phyloP scores from a whole-genome alignment of 2,888 invertebrate genomes.

The Tenthredo mesomela region DNA sequence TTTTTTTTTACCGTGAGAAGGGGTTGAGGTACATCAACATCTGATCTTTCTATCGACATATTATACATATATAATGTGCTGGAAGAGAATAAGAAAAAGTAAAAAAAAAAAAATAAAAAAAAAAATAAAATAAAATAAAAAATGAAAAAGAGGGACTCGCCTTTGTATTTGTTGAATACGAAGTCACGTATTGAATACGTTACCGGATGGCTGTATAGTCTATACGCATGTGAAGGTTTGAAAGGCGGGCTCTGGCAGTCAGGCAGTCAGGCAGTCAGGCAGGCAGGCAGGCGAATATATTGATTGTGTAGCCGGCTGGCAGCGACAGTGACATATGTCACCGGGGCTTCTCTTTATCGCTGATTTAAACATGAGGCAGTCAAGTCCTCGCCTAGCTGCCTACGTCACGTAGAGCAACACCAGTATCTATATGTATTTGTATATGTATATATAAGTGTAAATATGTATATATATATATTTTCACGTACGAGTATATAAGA shows the following conservation, averaged over 20 bases:
- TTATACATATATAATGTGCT: slow-evolving; percentile 13
- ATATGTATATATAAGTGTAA: background rate
- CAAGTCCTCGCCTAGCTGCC: slow-evolving; percentile 70
- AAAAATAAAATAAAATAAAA: background rate
- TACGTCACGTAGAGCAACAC: slow-evolving; percentile 41
- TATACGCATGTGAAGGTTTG: slow-evolving; percentile 68
- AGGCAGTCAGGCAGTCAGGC: slow-evolving; percentile 60
- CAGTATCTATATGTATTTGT: background rate
- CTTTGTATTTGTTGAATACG: slow-evolving; percentile 64
- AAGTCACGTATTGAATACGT: slow-evolving; percentile 77
- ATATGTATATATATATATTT: background rate
- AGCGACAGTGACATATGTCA: slow-evolving; percentile 78
- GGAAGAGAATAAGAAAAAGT: background rate
- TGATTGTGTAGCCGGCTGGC: slow-evolving; percentile 78
- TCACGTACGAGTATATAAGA: background rate
- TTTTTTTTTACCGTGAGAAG: background rate
- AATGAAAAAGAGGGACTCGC: background rate
- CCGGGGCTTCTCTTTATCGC: slow-evolving; percentile 78
- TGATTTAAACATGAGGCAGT: slow-evolving; percentile 78
- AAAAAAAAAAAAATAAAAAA: background rate
- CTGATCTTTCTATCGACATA: slow-evolving; percentile 6
- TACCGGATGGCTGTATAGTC: slow-evolving; percentile 64
- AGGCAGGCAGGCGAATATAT: slow-evolving; percentile 73
- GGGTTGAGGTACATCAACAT: background rate
- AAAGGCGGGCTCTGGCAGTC: slow-evolving; percentile 61